Evolutionary conservation across 2,797 vertebrate genomes (phyloP), one percentile per base, ranked within the genome.

Genomic region (Melanotaenia boesemani): DNA sequence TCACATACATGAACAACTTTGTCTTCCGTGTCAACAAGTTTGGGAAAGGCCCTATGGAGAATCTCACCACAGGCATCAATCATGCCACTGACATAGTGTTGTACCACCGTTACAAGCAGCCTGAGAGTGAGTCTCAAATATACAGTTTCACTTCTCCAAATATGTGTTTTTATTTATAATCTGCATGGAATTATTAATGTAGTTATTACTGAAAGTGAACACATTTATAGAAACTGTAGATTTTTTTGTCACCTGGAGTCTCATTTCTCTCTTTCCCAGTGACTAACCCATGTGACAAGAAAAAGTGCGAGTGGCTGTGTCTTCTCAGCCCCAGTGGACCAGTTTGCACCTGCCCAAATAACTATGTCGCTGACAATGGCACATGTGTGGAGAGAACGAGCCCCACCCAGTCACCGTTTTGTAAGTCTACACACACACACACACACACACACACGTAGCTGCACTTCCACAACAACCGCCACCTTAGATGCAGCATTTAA

Each of bases 1-100:
- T 99, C 90, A 98, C 98, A 11, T 98, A 98, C 84, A 92, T 97
- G 84, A 97, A 98, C 86, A 99, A 99, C 70, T 83, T 95, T 67
- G 97, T 99, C 82, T 99, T 99, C 95, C 96, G 97, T 56, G 96
- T 99, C 68, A 97, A 98, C 91, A 99, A 99, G 89, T 99, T 97
- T 11, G 98, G 98, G 67, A 96, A 96, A 70, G 97, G 96, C 32
- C 80, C 93, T 0, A 93, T 97, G 89, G 94, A 96, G 91, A 98
- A 96, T 90, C 94, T 99, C 55, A 98, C 97, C 0, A 97, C 96
- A 0, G 97, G 96, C 85, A 96, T 98, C 80, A 99, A 97, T 91
- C 98, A 99, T 0, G 97, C 97, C 46, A 97, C 97, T 0, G 98
- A 99, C 0, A 96, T 99, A 0, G 97, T 97, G 57, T 94, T 99